Evolutionary conservation across 2,113 vertebrate genomes (phyloP).

Genomic region (Tympanuchus pallidicinctus): DNA sequence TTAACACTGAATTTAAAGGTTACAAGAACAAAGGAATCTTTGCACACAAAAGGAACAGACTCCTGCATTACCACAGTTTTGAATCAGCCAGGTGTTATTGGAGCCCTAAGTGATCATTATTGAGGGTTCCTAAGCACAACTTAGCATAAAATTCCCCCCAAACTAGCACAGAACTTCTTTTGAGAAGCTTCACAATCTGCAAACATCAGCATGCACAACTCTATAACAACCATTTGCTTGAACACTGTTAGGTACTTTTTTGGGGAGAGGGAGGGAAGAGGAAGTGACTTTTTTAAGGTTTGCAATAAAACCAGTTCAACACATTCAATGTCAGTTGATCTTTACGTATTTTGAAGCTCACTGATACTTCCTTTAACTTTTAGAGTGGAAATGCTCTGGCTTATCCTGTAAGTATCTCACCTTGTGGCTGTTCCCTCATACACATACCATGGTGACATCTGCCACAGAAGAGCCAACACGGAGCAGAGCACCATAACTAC

Average conservation of each 20-base stretch:
- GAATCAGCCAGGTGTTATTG: not conserved
- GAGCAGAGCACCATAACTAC: not conserved
- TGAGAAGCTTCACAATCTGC: not conserved
- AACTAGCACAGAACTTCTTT: not conserved
- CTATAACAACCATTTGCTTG: not conserved
- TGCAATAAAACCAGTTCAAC: not conserved
- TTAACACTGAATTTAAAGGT: not conserved
- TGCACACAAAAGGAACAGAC: not conserved
- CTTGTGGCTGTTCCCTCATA: not conserved
- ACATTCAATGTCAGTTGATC: not conserved
- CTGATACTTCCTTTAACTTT: not conserved
- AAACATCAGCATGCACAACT: not conserved
- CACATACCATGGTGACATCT: not conserved
- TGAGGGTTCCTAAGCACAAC: not conserved
- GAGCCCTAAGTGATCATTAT: not conserved
- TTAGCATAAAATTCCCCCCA: not conserved
- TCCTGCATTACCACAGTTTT: not conserved
- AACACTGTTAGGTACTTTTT: not conserved
- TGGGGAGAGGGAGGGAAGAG: no score
- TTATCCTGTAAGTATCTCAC: rapidly evolving
- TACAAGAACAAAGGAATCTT: not conserved
- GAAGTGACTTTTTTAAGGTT: not conserved
- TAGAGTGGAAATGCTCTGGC: not conserved
- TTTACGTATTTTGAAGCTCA: not conserved
- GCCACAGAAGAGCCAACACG: not conserved